phyloP scores from a whole-genome alignment of 2,888 invertebrate species.

The Apodemia duryi region DNA sequence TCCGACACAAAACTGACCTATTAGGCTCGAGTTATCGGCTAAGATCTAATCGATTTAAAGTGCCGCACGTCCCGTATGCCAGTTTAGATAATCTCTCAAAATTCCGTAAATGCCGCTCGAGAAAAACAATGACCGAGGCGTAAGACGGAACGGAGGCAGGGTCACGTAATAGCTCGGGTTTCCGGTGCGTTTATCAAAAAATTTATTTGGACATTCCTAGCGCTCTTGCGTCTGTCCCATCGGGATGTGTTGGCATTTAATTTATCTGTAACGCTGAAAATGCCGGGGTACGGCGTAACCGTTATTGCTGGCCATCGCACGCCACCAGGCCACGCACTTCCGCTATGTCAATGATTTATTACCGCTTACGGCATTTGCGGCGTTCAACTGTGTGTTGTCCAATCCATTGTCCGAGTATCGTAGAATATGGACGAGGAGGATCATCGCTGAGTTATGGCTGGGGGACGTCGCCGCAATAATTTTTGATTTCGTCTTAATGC shows the following conservation, averaged over 20 bases:
- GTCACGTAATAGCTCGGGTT: slow-evolving; percentile 73
- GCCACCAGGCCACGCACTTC: slow-evolving; percentile 65
- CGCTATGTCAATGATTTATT: slow-evolving; percentile 77
- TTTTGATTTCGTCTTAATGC: slow-evolving; percentile 64
- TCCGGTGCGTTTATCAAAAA: slow-evolving; percentile 77
- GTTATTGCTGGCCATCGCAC: slow-evolving; percentile 57
- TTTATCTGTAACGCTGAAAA: slow-evolving; percentile 73
- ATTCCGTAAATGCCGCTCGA: slow-evolving; percentile 60
- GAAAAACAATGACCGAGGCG: slow-evolving; percentile 72
- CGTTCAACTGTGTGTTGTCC: slow-evolving; percentile 66
- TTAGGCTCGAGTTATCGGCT: slow-evolving; percentile 62
- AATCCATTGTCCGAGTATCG: slow-evolving; percentile 64
- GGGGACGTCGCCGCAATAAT: slow-evolving; percentile 50
- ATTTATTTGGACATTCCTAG: slow-evolving; percentile 73
- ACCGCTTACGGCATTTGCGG: slow-evolving; percentile 65
- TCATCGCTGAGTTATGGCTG: slow-evolving; percentile 66
- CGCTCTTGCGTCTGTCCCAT: slow-evolving; percentile 58
- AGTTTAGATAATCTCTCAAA: slow-evolving; percentile 54
- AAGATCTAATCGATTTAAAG: slow-evolving; percentile 74
- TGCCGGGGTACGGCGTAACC: slow-evolving; percentile 60
- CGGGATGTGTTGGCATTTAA: slow-evolving; percentile 73
- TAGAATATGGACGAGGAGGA: slow-evolving; percentile 63
- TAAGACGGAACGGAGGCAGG: slow-evolving; percentile 61
- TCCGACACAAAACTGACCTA: slow-evolving; percentile 75
- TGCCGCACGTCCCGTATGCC: slow-evolving; percentile 55